Evolutionary conservation across 2,888 invertebrate species (phyloP).

Genomic region (Amphipoea oculea): DNA sequence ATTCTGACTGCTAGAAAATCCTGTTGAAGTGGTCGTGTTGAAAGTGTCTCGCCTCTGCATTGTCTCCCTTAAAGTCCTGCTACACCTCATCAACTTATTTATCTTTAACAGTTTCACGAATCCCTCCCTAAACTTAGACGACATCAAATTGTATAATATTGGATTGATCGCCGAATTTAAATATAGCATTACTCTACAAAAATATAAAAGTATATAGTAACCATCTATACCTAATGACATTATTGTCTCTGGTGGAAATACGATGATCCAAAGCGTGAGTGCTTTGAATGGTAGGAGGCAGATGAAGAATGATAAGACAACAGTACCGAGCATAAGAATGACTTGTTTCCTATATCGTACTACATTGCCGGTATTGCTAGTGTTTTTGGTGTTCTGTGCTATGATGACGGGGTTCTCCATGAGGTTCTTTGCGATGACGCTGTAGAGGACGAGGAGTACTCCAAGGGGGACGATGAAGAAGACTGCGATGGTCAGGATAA

Average conservation of each 20-base stretch:
- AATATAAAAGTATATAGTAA: conserved; percentile 95
- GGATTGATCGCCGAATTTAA: conserved; percentile 98
- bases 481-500: conserved; percentile 94
- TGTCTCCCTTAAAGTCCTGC: conserved; percentile 85
- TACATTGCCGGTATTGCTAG: conserved; percentile 89
- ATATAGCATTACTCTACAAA: conserved; percentile 96
- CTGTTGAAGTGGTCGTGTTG: conserved; percentile 92
- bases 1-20: conserved; percentile 90
- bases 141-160: conserved; percentile 97
- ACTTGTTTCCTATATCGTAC: conserved; percentile 95
- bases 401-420: conserved; percentile 95
- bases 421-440: conserved; percentile 95
- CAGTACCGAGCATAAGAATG: conserved; percentile 96
- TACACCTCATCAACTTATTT: conserved; percentile 86
- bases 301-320: conserved; percentile 97
- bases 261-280: conserved; percentile 96
- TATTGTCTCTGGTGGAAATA: conserved; percentile 93
- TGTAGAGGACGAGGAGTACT: conserved; percentile 95
- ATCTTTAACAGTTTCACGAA: conserved; percentile 92
- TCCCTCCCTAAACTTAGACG: conserved; percentile 96
- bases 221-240: conserved; percentile 93
- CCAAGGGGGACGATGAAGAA: conserved; percentile 96
- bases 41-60: conserved; percentile 92
- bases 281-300: conserved; percentile 97
- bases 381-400: conserved; percentile 90